Conservation (phyloP, 1,140 invertebrate species). For the Latrodectus geometricus region DNA sequence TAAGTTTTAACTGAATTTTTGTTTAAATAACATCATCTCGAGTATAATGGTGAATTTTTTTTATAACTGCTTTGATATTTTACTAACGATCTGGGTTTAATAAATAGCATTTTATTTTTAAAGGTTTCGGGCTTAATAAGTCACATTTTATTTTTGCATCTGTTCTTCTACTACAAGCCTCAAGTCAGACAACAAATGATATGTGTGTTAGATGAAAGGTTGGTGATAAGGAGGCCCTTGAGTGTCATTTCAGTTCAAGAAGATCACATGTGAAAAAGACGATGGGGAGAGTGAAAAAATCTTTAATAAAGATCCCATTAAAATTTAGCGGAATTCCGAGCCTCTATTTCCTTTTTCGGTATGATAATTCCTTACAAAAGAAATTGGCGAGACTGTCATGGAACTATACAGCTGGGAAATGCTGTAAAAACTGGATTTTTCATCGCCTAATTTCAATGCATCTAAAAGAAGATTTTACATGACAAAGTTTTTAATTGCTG, state of each 20-base stretch:
- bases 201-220: conserved; percentile 32
- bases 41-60: too few relatives aligned
- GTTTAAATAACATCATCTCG: too few relatives aligned
- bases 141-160: conserved; percentile 7
- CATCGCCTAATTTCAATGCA: conserved; percentile 43
- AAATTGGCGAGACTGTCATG: conserved; percentile 3
- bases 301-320: conserved; percentile 55
- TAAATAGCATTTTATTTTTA: background rate
- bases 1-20: too few relatives aligned
- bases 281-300: conserved; percentile 20
- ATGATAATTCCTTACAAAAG: conserved; percentile 48
- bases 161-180: background rate
- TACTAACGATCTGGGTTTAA: too few relatives aligned
- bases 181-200: conserved; percentile 49
- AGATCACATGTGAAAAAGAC: conserved; percentile 27
- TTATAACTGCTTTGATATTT: too few relatives aligned
- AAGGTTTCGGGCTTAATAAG: background rate
- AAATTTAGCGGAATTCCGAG: conserved; percentile 57
- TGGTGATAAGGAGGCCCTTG: conserved; percentile 47
- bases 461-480: conserved; percentile 33
- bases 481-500: conserved; percentile 36
- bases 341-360: conserved; percentile 3
- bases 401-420: conserved; percentile 30
- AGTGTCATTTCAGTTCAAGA: conserved; percentile 47
- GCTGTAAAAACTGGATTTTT: conserved; percentile 36